Base-by-base conservation (phyloP, 2,113 vertebrate species). In the Rhinogobius similis region DNA sequence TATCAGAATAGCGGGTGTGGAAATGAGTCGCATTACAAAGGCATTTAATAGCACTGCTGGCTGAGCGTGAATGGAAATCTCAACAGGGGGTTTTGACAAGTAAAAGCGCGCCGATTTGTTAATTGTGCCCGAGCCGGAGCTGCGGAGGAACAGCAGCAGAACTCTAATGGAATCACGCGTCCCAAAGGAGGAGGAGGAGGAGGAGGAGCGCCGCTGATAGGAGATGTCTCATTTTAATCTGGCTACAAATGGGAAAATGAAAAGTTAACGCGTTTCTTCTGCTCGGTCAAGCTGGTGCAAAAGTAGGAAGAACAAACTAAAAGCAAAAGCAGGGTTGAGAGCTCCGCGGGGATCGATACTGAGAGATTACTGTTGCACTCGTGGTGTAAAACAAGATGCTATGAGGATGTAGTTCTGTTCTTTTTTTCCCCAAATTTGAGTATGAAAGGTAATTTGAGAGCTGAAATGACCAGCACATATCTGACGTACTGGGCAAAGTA, bases 91-190 rank as follows among this genome's bases (percentile, higher is more conserved):
- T 65, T 67, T 73, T 81, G 72, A 76, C 78, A 79, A 77, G 76
- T 67, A 75, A 84, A 84, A 84, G 72, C 76, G 53, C 70, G 82
- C 55, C 77, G 72, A 81, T 83, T 76, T 76, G 77, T 82, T 88
- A 86, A 91, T 84, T 89, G 82, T 73, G 14, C 32, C 71, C n/a
- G 36, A 58, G 58, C 68, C 65, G 75, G 43, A 50, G 43, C 62
- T 62, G 67, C 76, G 32, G 74, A 79, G 76, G 82, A 76, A 82
- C 70, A 48, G 59, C 62, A 50, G 77, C 48, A 43, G 67, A 62
- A 39, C 44, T 55, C 79, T 85, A 83, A 86, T 84, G 65, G 73
- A 85, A 63, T 43, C 65, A 81, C 41, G 9, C 26, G 43, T 68
- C 65, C 52, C 66, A 12, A n/a, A 50, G 26, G 70, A 76, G 69